phyloP scores from a whole-genome alignment of 2,113 vertebrate genomes.

The Zosterops lateralis region DNA sequence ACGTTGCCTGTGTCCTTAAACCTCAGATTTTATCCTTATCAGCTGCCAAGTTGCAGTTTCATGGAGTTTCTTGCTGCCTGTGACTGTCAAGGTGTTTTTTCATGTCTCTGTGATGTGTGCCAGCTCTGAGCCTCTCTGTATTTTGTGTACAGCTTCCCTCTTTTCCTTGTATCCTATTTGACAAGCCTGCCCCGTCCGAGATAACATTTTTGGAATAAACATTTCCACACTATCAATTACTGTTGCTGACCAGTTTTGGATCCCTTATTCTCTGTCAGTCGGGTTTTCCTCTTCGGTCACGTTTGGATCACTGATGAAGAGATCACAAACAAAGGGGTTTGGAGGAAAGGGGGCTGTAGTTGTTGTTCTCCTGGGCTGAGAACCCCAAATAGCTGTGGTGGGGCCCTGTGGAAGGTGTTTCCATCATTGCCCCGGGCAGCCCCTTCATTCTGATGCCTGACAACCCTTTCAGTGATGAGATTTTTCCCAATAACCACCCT shows the following conservation, averaged over 20 bases:
- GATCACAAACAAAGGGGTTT: background rate
- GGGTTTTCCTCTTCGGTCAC: background rate
- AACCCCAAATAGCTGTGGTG: no score
- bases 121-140: background rate
- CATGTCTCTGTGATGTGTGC: background rate
- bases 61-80: background rate
- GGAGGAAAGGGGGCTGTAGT: background rate
- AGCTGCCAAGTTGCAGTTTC: background rate
- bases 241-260: background rate
- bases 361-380: background rate
- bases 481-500: background rate
- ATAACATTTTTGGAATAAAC: background rate
- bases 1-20: background rate
- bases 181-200: background rate
- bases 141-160: background rate
- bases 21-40: background rate
- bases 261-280: background rate
- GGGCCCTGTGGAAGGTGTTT: background rate
- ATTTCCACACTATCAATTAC: fast-evolving
- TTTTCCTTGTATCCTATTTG: background rate
- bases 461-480: no score
- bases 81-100: background rate
- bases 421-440: no score
- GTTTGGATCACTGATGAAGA: background rate
- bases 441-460: background rate